Evolutionary conservation across 2,797 vertebrate genomes (phyloP).

Genomic region (Arctocebus calabarensis): DNA sequence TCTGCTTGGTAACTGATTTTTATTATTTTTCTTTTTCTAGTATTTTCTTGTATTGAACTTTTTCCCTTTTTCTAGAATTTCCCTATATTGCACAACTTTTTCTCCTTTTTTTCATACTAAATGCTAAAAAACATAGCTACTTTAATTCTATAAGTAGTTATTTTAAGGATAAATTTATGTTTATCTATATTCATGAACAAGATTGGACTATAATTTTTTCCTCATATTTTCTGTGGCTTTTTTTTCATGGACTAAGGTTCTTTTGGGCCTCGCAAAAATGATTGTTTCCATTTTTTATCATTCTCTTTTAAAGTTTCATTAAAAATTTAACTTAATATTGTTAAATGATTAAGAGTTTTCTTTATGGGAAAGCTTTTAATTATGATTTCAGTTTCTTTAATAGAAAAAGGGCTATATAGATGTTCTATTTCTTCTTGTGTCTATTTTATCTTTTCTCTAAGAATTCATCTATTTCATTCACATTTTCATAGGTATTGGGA

Average conservation of each 20-base stretch:
- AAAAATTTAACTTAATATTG: not conserved
- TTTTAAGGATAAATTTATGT: not conserved
- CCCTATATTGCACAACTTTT: not conserved
- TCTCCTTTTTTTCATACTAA: not conserved
- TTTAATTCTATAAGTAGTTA: not conserved
- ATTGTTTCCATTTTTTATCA: not conserved
- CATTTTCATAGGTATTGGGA: not conserved
- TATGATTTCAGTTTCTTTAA: not conserved
- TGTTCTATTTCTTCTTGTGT: constrained; percentile 8
- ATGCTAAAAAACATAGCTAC: not conserved
- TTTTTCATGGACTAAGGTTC: not conserved
- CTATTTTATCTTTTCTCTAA: not conserved
- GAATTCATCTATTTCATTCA: not conserved
- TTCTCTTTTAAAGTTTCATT: constrained; percentile 1
- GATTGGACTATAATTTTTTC: not conserved
- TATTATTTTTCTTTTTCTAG: not conserved
- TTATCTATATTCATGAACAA: not conserved
- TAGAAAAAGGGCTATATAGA: not conserved
- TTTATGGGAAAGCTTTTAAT: constrained; percentile 23
- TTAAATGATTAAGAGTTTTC: not conserved
- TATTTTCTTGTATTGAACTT: not conserved
- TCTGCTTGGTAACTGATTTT: not conserved
- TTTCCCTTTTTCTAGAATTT: not conserved
- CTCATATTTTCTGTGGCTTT: not conserved
- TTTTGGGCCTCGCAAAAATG: not conserved